phyloP scores from a whole-genome alignment of 2,113 vertebrate genomes.

The Cyanocitta stelleri region DNA sequence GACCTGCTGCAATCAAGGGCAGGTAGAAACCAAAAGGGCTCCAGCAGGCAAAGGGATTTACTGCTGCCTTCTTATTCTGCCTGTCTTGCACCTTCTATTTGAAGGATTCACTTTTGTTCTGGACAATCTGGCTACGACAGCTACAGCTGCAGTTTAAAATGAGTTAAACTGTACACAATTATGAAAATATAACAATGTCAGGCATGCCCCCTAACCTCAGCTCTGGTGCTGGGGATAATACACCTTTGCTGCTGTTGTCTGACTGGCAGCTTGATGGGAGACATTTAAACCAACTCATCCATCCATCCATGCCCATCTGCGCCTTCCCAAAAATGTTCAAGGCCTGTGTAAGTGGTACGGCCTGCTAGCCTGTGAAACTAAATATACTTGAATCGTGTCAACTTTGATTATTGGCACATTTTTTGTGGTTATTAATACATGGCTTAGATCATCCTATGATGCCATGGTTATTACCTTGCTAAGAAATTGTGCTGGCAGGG shows the following conservation, averaged over 20 bases:
- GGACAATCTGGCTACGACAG: neutral
- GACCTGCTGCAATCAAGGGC: neutral
- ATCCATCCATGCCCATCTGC: neutral
- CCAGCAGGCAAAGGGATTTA: neutral
- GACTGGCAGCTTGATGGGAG: neutral
- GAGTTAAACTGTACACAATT: neutral
- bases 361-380: neutral
- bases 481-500: neutral
- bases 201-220: neutral
- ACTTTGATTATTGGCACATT: neutral
- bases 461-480: neutral
- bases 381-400: neutral
- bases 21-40: neutral
- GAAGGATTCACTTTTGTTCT: neutral
- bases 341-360: neutral
- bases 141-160: neutral
- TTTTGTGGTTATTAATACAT: neutral
- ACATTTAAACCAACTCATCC: neutral
- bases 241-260: neutral
- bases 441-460: neutral
- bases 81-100: neutral
- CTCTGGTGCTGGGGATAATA: neutral
- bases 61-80: neutral
- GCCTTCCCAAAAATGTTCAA: neutral
- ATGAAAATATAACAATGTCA: neutral